Evolutionary conservation across 1,140 invertebrate species (phyloP), one percentile per base, ranked within the genome.

Genomic region (Penaeus indicus): DNA sequence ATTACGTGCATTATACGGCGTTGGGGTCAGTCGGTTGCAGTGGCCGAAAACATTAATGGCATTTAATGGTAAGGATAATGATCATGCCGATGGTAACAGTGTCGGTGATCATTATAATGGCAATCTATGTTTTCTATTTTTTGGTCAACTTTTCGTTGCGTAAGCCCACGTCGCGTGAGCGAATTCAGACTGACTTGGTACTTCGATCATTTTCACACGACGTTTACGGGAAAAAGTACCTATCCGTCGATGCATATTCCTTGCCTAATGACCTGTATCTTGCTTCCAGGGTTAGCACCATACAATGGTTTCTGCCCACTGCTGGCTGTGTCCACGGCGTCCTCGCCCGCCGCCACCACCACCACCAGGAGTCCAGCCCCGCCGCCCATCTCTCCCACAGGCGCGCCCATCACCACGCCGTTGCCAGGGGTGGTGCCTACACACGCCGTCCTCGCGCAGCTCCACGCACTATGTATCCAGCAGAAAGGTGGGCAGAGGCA

Each of bases 381-480:
- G 13, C 80, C 87, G 67, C 54, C 83, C 63, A 69, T 62, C 19
- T 62, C 83, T 42, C 80, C 72, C 7, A 32, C 42, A 75, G 72
- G 72, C 27, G 72, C 42, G 42, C 72, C 80, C 81, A 78, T 78
- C 67, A 63, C 81, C 87, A 84, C 81, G 87, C 87, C 87, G 81
- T 63, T 88, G 81, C 72, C 87, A n/a, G 87, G 87, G 47, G 61
- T 88, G n/a, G 81, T 78, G 81, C 81, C 87, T 27, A 88, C 69
- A 18, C 87, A 84, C 61, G 72, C 87, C 61, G 87, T 88, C 69
- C 67, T 88, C 13, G 69, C 81, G 22, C 87, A 88, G 87, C 75
- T 78, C 61, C 87, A 84, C 60, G 87, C 87, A 47, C 69, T 88
- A 27, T 88, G 87, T 82, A 80, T 88, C 38, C 87, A 88, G 42